Conservation (phyloP, 2,888 invertebrate genomes). For the Megalurothrips usitatus region DNA sequence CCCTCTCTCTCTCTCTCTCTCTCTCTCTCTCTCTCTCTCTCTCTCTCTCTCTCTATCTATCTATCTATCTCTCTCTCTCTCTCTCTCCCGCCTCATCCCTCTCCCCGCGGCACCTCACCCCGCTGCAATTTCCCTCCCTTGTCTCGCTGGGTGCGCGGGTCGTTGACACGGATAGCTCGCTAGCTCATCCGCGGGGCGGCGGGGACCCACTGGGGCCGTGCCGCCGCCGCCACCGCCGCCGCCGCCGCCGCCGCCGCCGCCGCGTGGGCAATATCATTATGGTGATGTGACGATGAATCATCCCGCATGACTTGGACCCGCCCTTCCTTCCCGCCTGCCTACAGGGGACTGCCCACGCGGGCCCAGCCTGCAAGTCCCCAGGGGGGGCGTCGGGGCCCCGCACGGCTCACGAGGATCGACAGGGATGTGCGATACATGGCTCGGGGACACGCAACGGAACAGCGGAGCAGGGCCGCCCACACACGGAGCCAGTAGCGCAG, state of each 20-base stretch:
- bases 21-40: too few relatives aligned
- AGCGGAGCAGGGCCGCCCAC: background rate
- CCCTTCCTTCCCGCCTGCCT: background rate
- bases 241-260: background rate
- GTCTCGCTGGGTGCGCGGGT: background rate
- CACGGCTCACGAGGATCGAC: background rate
- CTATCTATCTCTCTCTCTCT: too few relatives aligned
- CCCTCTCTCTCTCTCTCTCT: too few relatives aligned
- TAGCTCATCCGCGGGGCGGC: background rate
- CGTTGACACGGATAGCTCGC: background rate
- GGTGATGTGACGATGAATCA: constrained; percentile 4
- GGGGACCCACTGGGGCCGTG: background rate
- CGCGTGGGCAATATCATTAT: constrained; percentile 8
- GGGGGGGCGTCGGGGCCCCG: too few relatives aligned
- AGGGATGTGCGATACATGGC: constrained; percentile 34
- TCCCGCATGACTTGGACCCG: background rate
- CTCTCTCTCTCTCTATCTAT: too few relatives aligned
- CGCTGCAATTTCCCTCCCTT: too few relatives aligned
- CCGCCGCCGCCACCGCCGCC: background rate
- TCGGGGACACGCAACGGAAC: constrained; percentile 31
- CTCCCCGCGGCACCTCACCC: too few relatives aligned
- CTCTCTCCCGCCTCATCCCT: too few relatives aligned
- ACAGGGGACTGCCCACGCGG: too few relatives aligned
- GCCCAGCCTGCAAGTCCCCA: too few relatives aligned
- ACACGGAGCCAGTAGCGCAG: background rate